Evolutionary conservation across 30 jellyfish, hydroid and myxozoan genomes (phyloP).

Genomic region (Phacellophora camtschatica): DNA sequence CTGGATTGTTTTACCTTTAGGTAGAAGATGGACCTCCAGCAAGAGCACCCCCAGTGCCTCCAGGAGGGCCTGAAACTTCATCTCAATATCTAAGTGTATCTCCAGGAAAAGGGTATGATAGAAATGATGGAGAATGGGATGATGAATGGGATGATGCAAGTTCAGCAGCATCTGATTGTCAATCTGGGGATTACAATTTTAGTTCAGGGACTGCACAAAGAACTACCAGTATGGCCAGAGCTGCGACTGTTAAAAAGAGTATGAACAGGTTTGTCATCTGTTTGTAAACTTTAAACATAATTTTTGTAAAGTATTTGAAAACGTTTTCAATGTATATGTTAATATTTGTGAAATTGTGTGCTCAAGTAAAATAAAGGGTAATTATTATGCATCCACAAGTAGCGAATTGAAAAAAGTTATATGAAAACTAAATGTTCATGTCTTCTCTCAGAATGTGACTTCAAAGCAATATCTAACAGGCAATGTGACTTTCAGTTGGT

Average conservation of each 20-base stretch:
- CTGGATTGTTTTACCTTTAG: background rate
- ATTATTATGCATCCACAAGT: no score
- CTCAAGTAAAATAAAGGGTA: no score
- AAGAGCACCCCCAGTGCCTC: slow-evolving; percentile 85
- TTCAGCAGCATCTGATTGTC: slow-evolving; percentile 83
- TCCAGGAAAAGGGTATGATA: slow-evolving; percentile 64
- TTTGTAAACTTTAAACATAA: background rate
- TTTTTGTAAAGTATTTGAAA: no score
- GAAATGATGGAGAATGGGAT: slow-evolving; percentile 76
- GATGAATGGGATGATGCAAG: slow-evolving; percentile 89
- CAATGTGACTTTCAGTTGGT: no score
- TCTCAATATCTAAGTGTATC: slow-evolving; percentile 53
- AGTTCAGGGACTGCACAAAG: slow-evolving; percentile 44
- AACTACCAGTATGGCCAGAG: slow-evolving; percentile 81
- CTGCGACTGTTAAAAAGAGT: slow-evolving; percentile 93
- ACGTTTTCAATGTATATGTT: no score
- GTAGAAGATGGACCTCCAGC: slow-evolving; percentile 80
- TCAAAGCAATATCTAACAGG: no score
- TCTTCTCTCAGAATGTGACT: no score
- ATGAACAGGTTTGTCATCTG: slow-evolving; percentile 72
- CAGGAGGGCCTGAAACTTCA: slow-evolving; percentile 13
- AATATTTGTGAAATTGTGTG: no score
- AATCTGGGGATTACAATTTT: slow-evolving; percentile 79
- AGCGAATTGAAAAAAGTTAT: no score
- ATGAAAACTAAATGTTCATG: no score